phyloP scores from a whole-genome alignment of 2,113 vertebrate species.

The Bubo blakistoni region DNA sequence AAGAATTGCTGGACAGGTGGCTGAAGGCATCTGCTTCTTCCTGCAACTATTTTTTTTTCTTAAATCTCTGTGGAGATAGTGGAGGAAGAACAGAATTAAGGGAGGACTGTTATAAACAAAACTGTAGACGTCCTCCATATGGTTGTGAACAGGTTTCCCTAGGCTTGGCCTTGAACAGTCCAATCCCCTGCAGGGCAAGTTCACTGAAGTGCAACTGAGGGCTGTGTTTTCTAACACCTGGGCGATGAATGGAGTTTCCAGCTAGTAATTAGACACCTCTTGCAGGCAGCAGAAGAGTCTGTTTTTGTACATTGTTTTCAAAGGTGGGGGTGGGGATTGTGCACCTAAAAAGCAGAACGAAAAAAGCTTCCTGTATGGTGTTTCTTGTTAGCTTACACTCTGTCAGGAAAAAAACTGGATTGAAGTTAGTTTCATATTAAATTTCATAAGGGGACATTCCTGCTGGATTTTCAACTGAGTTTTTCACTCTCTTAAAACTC shows the following conservation, averaged over 20 bases:
- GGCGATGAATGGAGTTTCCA: conserved; percentile 50
- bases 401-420: not conserved
- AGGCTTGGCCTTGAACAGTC: not conserved
- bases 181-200: not conserved
- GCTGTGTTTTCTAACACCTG: conserved; percentile 54
- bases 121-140: not conserved
- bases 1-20: conserved; percentile 2
- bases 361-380: not conserved
- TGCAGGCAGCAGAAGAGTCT: conserved; percentile 15
- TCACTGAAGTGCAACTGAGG: not conserved
- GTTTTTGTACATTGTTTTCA: conserved; percentile 32
- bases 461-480: not conserved
- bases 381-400: conserved; percentile 1
- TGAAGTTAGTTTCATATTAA: conserved; percentile 41
- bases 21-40: not conserved
- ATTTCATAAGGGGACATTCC: conserved; percentile 20
- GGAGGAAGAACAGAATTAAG: conserved; percentile 18
- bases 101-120: not conserved
- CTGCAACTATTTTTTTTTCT: not conserved
- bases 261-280: conserved; percentile 39
- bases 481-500: conserved; percentile 14
- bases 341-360: not conserved
- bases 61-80: not conserved
- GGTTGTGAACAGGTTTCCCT: not conserved
- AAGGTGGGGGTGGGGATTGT: not conserved